Base-by-base conservation (phyloP, 2,888 invertebrate species). In the Agrypnus murinus region DNA sequence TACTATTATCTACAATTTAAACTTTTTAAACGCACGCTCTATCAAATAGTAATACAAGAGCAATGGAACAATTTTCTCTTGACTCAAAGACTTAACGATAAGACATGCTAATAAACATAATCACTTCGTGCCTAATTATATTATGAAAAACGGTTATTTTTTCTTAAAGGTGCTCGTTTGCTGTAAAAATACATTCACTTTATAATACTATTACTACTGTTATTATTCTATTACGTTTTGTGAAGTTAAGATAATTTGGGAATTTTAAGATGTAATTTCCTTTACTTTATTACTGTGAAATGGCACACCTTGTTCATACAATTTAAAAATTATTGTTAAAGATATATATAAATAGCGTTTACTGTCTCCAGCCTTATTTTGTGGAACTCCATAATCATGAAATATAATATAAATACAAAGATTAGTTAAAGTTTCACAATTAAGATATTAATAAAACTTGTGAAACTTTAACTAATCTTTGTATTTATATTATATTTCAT, bases 101-200 rank as follows among this genome's bases (percentile, higher is more conserved):
- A 58, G 58, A 43, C 43, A 31, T 58, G 43, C 43, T 58, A 58
- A 58, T 58, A 58, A 58, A 43, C 31, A 31, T 43, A 43, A 58
- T 43, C 36, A 55, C 36, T 15, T 36, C 10, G 55, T 55, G 36
- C 14, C 43, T 58, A 38, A 43, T 58, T 58, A 58, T 43, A 14
- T 43, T 43, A 38, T 40, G 40, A 38, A 58, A 58, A 38, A 55
- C 55, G 36, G 38, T 38, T 38, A 38, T 17, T 55, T 55, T 48
- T 55, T n/a, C n/a, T n/a, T 25, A 25, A 5, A 25, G 5, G 25
- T 25, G 12, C 7, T 40, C 7, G 3, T 3, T 50, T 50, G 32
- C 17, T 36, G n/a, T 55, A 55, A 55, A 36, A 55, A 43, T 43
- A 19, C 58, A 58, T 58, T 58, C 58, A 58, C 58, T 43, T 43